phyloP scores from a whole-genome alignment of 1,140 invertebrate genomes.

The Phortica variegata region DNA sequence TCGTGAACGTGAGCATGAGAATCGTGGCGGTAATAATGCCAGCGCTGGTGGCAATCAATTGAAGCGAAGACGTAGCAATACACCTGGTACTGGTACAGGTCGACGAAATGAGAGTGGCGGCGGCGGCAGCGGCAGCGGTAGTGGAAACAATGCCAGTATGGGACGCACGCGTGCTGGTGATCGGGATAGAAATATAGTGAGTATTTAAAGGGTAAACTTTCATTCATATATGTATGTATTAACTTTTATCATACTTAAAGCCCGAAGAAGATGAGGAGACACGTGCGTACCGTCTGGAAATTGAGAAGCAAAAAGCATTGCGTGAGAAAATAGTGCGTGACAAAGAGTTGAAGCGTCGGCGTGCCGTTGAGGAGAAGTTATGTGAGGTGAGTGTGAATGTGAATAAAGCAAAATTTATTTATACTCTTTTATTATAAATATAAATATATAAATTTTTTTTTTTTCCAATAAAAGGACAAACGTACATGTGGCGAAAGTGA shows the following conservation, averaged over 20 bases:
- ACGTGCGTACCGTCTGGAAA: conserved; percentile 64
- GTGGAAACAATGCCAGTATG: conserved; percentile 8
- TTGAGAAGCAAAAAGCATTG: conserved; percentile 66
- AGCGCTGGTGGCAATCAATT: conserved; percentile 7
- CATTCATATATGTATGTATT: not conserved
- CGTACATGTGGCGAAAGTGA: not conserved
- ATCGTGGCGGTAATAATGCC: conserved; percentile 1
- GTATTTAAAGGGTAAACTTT: conserved; percentile 5
- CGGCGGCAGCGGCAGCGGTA: conserved; percentile 16
- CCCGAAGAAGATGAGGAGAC: conserved; percentile 66
- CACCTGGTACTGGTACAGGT: conserved; percentile 20
- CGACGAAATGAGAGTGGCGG: conserved; percentile 10
- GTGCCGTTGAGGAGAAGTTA: conserved; percentile 59
- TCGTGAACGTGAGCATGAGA: conserved; percentile 18
- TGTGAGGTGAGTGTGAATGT: conserved; percentile 39
- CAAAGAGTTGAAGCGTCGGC: conserved; percentile 65
- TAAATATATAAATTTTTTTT: conserved; percentile 10
- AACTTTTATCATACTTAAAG: conserved; percentile 16
- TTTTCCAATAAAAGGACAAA: conserved; percentile 40
- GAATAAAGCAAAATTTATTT: too few species aligned
- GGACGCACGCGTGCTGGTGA: conserved; percentile 1
- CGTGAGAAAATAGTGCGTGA: conserved; percentile 63
- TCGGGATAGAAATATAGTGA: conserved; percentile 25
- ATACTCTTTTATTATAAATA: not conserved
- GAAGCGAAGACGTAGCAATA: conserved; percentile 49